phyloP scores from a whole-genome alignment of 2,113 vertebrate species.

The Perca schrenkii region DNA sequence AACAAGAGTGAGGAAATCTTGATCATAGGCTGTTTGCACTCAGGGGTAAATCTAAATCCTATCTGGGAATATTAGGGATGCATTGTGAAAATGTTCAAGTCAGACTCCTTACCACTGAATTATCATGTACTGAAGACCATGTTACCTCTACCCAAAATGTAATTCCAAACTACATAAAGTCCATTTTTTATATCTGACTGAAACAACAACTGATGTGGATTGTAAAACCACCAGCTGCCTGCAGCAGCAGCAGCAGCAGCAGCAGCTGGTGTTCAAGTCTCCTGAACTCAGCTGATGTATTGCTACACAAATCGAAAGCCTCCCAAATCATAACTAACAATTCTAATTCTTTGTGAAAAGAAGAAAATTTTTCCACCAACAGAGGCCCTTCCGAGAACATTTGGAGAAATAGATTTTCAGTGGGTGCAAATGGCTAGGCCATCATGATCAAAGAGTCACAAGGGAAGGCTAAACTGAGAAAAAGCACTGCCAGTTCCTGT shows the following conservation, averaged over 20 bases:
- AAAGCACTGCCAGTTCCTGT: neutral
- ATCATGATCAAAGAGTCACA: neutral
- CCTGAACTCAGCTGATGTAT: neutral
- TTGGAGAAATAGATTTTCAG: neutral
- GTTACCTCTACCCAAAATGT: neutral
- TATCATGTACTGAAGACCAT: neutral
- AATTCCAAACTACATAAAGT: fast-evolving
- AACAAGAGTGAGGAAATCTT: neutral
- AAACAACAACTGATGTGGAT: neutral
- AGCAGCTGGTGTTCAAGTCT: neutral
- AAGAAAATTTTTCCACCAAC: conserved; percentile 2
- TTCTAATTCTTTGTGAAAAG: no score
- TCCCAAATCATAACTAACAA: neutral
- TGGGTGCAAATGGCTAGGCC: neutral
- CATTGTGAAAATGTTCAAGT: no score
- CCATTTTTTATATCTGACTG: neutral
- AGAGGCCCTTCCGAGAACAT: neutral
- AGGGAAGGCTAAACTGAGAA: neutral
- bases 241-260: neutral
- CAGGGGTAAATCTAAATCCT: neutral
- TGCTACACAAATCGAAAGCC: neutral
- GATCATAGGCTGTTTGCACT: neutral
- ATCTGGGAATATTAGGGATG: neutral
- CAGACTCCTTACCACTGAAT: neutral
- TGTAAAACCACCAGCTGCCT: neutral